Conservation (phyloP, 2,888 invertebrate genomes). For the Branchellion lobata region DNA sequence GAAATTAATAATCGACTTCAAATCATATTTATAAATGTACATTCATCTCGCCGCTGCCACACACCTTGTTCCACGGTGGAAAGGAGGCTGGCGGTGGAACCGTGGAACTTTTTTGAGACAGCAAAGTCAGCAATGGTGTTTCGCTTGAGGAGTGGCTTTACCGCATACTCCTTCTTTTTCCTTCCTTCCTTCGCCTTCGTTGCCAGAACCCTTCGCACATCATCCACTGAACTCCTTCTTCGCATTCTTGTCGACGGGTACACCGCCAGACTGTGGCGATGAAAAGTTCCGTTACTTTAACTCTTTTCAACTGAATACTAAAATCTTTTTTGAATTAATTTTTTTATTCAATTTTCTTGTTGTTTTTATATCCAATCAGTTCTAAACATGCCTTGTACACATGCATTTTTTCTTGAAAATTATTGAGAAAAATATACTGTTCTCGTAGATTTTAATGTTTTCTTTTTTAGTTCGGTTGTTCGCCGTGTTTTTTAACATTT, state of each 20-base stretch:
- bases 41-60: too few relatives aligned
- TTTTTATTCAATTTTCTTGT: not conserved
- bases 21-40: too few relatives aligned
- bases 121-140: conserved; percentile 61
- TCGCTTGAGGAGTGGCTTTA: conserved; percentile 56
- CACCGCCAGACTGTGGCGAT: not conserved
- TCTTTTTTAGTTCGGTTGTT: too few relatives aligned
- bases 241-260: not conserved
- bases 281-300: not conserved
- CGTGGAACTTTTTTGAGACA: conserved; percentile 53
- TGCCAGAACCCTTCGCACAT: conserved; percentile 26
- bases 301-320: too few relatives aligned
- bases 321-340: not conserved
- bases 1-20: too few relatives aligned
- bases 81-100: conserved; percentile 50
- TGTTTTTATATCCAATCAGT: too few relatives aligned
- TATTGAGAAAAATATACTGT: too few relatives aligned
- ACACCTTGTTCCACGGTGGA: conserved; percentile 48
- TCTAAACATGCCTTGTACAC: too few relatives aligned
- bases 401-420: too few relatives aligned
- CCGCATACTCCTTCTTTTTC: conserved; percentile 35
- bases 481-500: too few relatives aligned
- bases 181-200: conserved; percentile 40
- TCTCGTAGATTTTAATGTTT: too few relatives aligned
- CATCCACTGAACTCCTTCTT: conserved; percentile 40